A percentile compares a stretch with the other conserved stretches of the same genome.
Evolutionary conservation across 2,113 vertebrate genomes (phyloP).

Genomic region (Amblyornis subalaris): DNA sequence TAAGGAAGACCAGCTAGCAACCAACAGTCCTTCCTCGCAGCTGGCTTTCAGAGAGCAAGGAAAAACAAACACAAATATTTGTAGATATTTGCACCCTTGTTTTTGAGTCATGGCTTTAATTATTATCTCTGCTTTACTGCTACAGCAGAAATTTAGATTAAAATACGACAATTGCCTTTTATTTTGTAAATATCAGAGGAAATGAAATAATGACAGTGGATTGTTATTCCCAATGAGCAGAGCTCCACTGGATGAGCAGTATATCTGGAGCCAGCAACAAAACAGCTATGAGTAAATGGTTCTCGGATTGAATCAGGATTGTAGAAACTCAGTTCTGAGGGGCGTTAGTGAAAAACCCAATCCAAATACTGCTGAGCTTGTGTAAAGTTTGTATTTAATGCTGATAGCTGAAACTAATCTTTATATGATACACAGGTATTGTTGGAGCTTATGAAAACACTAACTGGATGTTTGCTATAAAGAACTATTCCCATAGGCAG

Average conservation of each 20-base stretch:
- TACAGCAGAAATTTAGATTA: conserved; percentile 17
- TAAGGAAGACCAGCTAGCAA: not conserved
- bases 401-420: not conserved
- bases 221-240: not conserved
- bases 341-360: not conserved
- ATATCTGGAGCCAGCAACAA: conserved; percentile 5
- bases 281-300: not conserved
- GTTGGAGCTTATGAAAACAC: not conserved
- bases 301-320: not conserved
- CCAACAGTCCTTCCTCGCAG: not conserved
- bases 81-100: not conserved
- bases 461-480: not conserved
- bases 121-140: conserved; percentile 26
- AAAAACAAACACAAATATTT: not conserved
- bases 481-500: not conserved
- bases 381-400: not conserved
- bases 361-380: not conserved
- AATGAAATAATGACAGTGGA: conserved; percentile 39
- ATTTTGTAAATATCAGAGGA: conserved; percentile 6
- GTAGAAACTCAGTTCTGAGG: not conserved
- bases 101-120: conserved; percentile 35
- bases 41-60: not conserved
- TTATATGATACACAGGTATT: not conserved
- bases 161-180: conserved; percentile 42
- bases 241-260: not conserved